Evolutionary conservation across 2,888 invertebrate genomes (phyloP).

Genomic region (Strigamia crassipes): DNA sequence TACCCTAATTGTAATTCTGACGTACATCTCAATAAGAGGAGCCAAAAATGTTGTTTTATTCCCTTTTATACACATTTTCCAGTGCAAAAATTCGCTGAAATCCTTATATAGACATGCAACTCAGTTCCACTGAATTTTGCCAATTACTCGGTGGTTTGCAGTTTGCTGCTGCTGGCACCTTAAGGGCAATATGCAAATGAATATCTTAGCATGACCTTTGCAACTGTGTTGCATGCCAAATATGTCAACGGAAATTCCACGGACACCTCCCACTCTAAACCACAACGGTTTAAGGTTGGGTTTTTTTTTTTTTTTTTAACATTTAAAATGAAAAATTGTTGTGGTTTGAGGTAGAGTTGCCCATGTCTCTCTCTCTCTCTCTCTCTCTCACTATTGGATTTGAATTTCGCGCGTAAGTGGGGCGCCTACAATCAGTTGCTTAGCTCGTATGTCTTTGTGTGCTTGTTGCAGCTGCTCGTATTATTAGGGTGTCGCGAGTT

Average conservation of each 20-base stretch:
- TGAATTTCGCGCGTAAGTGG: background rate
- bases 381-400: background rate
- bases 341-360: background rate
- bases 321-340: background rate
- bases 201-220: constrained; percentile 19
- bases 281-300: constrained; percentile 35
- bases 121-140: background rate
- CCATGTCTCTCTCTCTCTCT: background rate
- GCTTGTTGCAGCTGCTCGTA: background rate
- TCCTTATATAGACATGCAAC: background rate
- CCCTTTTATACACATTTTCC: background rate
- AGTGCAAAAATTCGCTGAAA: background rate
- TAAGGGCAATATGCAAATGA: constrained; percentile 25
- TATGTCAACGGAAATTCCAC: constrained; percentile 42
- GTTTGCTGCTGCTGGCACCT: constrained; percentile 5
- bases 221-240: constrained; percentile 38
- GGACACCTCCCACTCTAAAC: background rate
- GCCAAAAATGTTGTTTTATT: constrained; percentile 3
- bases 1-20: constrained; percentile 1
- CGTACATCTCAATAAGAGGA: background rate
- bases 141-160: constrained; percentile 11
- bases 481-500: background rate
- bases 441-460: background rate
- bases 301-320: constrained; percentile 8
- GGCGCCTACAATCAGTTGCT: background rate